Evolutionary conservation across 2,797 vertebrate genomes (phyloP).

Genomic region (Centroberyx gerrardi): DNA sequence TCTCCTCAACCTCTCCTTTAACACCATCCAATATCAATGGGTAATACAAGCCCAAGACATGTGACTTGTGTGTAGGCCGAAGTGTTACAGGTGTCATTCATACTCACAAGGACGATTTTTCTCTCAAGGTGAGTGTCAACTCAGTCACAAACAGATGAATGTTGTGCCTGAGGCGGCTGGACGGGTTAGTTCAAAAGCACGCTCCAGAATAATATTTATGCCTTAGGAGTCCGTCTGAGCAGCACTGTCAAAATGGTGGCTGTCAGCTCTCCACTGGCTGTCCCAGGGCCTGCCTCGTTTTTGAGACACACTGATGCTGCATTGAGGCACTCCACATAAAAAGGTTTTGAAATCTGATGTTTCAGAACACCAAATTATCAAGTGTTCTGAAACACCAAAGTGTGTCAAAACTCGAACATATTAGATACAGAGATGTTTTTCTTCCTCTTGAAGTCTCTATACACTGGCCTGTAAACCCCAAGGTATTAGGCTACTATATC

Average conservation of each 20-base stretch:
- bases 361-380: not conserved
- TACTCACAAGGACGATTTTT: conserved; percentile 42
- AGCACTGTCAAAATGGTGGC: conserved; percentile 22
- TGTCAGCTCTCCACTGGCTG: not conserved
- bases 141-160: conserved; percentile 52
- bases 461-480: too few species aligned
- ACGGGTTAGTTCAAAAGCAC: conserved; percentile 58
- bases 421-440: not conserved
- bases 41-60: too few species aligned
- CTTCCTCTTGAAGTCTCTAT: too few species aligned
- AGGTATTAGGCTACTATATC: too few species aligned
- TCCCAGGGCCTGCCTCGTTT: too few species aligned
- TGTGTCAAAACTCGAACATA: not conserved
- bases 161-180: conserved; percentile 42
- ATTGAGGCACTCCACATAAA: too few species aligned
- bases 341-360: not conserved
- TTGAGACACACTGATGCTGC: too few species aligned
- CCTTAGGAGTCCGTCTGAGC: conserved; percentile 42
- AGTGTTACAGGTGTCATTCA: conserved; percentile 48
- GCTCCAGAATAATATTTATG: conserved; percentile 53
- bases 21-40: too few species aligned
- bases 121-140: conserved; percentile 39
- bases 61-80: not conserved
- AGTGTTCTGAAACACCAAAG: not conserved
- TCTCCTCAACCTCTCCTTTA: too few species aligned